Conservation (phyloP, 2,113 vertebrate genomes). For the Scortum barcoo region DNA sequence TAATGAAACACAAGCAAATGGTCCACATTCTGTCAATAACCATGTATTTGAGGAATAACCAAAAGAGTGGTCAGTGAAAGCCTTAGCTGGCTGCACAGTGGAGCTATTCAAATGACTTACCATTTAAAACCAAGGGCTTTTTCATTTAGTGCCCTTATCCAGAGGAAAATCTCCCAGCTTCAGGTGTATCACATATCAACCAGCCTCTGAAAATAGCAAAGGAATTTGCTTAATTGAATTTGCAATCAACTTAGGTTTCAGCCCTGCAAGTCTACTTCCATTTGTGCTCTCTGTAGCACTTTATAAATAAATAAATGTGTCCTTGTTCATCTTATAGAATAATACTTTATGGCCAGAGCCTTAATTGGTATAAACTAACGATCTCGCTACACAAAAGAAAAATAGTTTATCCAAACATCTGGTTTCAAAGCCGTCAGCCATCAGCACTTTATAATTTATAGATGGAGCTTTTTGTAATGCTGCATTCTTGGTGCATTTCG, state of each 20-base stretch:
- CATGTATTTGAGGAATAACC: constrained; percentile 11
- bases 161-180: constrained; percentile 62
- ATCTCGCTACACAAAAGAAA: neutral
- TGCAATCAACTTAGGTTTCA: constrained; percentile 79
- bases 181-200: constrained; percentile 76
- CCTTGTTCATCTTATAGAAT: constrained; percentile 12
- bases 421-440: constrained; percentile 20
- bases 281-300: constrained; percentile 42
- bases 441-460: constrained; percentile 22
- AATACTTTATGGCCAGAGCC: neutral
- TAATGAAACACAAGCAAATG: neutral
- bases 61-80: constrained; percentile 1
- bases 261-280: constrained; percentile 52
- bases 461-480: constrained; percentile 27
- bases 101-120: constrained; percentile 29
- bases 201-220: constrained; percentile 63
- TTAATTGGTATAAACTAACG: constrained; percentile 7
- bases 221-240: constrained; percentile 80
- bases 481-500: constrained; percentile 42
- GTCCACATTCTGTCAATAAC: neutral
- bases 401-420: neutral
- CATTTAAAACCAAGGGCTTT: constrained; percentile 46
- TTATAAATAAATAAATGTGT: constrained; percentile 26
- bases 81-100: constrained; percentile 10
- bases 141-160: constrained; percentile 69